phyloP scores from a whole-genome alignment of 2,888 invertebrate genomes.

The Folsomia candida region DNA sequence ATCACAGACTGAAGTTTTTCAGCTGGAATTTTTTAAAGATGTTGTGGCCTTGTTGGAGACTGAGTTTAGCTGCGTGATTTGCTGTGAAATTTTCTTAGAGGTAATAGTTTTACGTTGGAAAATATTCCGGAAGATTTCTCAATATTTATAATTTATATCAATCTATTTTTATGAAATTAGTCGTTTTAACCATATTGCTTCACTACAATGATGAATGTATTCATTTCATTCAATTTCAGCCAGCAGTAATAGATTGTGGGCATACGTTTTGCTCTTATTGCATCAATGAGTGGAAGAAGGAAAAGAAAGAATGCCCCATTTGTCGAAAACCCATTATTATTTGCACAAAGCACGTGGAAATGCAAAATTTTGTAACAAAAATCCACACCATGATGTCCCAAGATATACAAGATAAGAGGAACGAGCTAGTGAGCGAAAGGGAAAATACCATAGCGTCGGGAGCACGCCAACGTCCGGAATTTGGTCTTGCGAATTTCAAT shows the following conservation, averaged over 20 bases:
- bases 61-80: constrained; percentile 73
- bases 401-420: constrained; percentile 55
- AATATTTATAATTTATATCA: too few species aligned
- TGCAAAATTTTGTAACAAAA: constrained; percentile 72
- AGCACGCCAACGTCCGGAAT: too few species aligned
- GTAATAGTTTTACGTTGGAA: constrained; percentile 51
- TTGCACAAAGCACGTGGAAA: constrained; percentile 63
- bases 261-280: constrained; percentile 74
- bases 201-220: background rate
- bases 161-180: too few species aligned
- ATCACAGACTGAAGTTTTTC: constrained; percentile 36
- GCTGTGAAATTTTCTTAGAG: constrained; percentile 70
- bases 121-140: too few species aligned
- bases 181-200: background rate
- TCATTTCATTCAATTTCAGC: constrained; percentile 52
- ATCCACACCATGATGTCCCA: constrained; percentile 57
- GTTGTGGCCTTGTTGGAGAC: constrained; percentile 64
- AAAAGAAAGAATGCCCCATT: constrained; percentile 69
- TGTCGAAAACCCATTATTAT: constrained; percentile 61
- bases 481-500: too few species aligned
- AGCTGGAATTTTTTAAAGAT: constrained; percentile 53
- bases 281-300: constrained; percentile 68
- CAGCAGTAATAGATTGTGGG: constrained; percentile 69
- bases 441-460: too few species aligned
- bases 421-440: constrained; percentile 58